Evolutionary conservation across 2,797 vertebrate species (phyloP).

Genomic region (Otolemur crassicaudatus): DNA sequence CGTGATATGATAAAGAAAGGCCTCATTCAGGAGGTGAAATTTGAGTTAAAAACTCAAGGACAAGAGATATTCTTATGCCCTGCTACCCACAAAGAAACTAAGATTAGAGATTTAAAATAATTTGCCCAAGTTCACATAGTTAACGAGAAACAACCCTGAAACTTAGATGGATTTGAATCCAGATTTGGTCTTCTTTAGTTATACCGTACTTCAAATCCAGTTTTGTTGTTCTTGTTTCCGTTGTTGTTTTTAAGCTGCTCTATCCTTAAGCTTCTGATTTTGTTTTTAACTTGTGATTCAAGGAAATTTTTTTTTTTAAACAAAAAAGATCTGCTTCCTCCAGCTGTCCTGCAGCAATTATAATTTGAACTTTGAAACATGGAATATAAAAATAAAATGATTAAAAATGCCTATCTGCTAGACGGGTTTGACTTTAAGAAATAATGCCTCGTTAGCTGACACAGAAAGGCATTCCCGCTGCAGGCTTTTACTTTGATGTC

Average conservation of each 20-base stretch:
- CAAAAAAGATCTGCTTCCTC: neutral
- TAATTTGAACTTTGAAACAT: constrained; percentile 67
- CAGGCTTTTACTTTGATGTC: constrained; percentile 34
- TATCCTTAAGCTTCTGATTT: neutral
- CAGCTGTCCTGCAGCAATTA: constrained; percentile 55
- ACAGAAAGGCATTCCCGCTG: neutral
- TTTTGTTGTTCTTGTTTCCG: no score
- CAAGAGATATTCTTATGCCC: neutral
- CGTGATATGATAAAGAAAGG: neutral
- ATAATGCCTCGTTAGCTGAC: constrained; percentile 65
- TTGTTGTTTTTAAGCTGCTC: neutral
- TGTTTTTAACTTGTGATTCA: constrained; percentile 29
- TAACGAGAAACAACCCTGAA: neutral
- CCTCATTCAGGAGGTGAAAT: neutral
- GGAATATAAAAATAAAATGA: constrained; percentile 58
- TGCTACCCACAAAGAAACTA: neutral
- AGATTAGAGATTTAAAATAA: neutral
- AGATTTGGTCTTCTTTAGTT: neutral
- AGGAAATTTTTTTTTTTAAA: neutral
- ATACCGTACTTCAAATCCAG: neutral
- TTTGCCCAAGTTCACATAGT: neutral
- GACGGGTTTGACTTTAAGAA: constrained; percentile 58
- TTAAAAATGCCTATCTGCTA: constrained; percentile 57
- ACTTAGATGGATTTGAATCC: neutral
- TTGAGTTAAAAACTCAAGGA: neutral